Evolutionary conservation across 2,113 vertebrate species (phyloP).

Genomic region (Panthera tigris): DNA sequence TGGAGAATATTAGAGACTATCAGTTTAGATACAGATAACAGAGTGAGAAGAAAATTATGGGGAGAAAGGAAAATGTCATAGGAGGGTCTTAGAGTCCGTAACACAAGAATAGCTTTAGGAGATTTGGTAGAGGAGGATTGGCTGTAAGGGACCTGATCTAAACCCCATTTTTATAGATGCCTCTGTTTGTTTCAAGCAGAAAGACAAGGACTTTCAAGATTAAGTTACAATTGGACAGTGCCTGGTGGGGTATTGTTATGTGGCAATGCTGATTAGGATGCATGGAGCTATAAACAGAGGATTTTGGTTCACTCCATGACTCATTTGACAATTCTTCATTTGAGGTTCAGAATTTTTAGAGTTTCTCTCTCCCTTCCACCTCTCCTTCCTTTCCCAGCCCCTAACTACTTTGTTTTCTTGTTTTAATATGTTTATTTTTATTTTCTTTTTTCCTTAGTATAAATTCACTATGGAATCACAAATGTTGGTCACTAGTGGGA

Average conservation of each 20-base stretch:
- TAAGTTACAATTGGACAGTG: background rate
- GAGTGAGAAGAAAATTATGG: background rate
- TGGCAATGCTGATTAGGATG: background rate
- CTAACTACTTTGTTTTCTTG: background rate
- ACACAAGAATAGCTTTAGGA: background rate
- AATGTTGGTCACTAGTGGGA: background rate
- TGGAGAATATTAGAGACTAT: background rate
- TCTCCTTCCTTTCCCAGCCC: fast-evolving
- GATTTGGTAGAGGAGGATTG: background rate
- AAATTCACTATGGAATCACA: background rate
- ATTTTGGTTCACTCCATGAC: background rate
- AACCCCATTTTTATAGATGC: background rate
- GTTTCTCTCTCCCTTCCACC: background rate
- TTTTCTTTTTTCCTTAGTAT: background rate
- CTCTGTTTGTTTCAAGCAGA: background rate
- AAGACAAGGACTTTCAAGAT: background rate
- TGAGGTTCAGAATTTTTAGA: background rate
- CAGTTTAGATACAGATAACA: background rate
- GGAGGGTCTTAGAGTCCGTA: background rate
- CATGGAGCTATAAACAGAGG: background rate
- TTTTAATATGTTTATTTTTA: background rate
- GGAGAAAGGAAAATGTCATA: background rate
- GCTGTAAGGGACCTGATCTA: background rate
- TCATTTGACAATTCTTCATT: background rate
- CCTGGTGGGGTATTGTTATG: too few relatives aligned